Evolutionary conservation across 2,797 vertebrate genomes (phyloP).

Genomic region (Halcyon leucocephala): DNA sequence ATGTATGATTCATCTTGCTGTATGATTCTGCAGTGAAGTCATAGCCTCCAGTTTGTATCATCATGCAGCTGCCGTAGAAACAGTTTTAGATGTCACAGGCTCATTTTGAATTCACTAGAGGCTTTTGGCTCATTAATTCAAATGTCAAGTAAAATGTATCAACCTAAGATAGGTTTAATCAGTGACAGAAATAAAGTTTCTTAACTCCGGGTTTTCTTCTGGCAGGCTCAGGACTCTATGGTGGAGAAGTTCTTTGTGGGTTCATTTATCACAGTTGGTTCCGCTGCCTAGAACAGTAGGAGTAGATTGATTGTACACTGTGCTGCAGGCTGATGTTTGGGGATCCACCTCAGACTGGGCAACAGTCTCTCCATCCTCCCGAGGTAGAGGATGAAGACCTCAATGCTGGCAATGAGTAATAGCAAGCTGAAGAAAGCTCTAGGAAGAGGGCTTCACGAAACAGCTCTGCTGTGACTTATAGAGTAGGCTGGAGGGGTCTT

Average conservation of each 20-base stretch:
- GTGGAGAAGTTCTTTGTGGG: not conserved
- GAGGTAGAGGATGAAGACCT: not conserved
- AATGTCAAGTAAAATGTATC: constrained; percentile 29
- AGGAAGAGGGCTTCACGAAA: not conserved
- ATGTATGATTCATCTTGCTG: not conserved
- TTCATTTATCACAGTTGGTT: not conserved
- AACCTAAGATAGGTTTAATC: not conserved
- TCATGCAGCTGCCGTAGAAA: constrained; percentile 51
- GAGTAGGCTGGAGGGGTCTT: not conserved
- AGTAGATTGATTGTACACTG: not conserved
- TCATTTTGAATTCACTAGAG: constrained; percentile 33
- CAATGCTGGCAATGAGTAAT: not conserved
- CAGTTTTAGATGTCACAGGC: not conserved
- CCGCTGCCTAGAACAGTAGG: not conserved
- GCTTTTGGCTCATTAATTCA: constrained; percentile 58
- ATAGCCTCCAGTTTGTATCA: not conserved
- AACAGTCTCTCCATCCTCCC: not conserved
- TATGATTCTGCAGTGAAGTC: constrained; percentile 13
- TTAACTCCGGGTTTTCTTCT: not conserved
- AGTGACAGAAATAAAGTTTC: not conserved
- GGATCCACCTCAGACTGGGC: not conserved
- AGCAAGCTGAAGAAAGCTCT: not conserved
- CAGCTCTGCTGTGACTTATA: not conserved
- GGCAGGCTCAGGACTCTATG: not conserved
- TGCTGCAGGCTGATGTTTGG: not conserved